A percentile compares a stretch with the other conserved stretches of the same genome.
These are phyloP conservation scores for Grammomys dolichurus DNA, from an alignment of 2,113 vertebrate genomes.

Conservation along the genomic window DNA sequence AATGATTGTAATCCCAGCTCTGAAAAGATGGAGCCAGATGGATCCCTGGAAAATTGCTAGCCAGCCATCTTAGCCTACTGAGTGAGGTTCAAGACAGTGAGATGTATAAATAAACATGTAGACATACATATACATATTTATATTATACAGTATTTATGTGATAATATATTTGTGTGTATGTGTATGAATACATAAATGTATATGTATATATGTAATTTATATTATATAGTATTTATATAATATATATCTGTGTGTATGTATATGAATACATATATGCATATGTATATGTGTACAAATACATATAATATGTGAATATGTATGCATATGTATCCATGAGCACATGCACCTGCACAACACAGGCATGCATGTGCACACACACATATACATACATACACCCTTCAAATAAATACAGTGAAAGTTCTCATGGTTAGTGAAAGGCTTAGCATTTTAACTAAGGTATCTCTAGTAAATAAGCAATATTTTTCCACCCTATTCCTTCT, in stretches of 20 bases:
- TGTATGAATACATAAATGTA: too few species aligned
- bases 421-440: neutral
- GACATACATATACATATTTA: too few species aligned
- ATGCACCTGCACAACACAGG: too few species aligned
- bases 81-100: neutral
- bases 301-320: too few species aligned
- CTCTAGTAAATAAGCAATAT: neutral
- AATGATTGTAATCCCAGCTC: neutral
- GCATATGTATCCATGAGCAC: neutral
- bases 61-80: neutral
- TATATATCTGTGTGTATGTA: too few species aligned
- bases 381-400: neutral
- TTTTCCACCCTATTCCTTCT: neutral
- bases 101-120: too few species aligned
- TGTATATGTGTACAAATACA: too few species aligned
- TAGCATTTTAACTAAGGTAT: neutral
- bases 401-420: neutral
- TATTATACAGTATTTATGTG: too few species aligned
- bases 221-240: too few species aligned
- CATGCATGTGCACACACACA: neutral
- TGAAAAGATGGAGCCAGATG: neutral
- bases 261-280: too few species aligned
- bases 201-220: too few species aligned
- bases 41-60: neutral
- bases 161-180: too few species aligned